Evolutionary conservation across 2,113 vertebrate genomes (phyloP), one percentile per base, ranked within the genome.

Genomic region (Chauna torquata): DNA sequence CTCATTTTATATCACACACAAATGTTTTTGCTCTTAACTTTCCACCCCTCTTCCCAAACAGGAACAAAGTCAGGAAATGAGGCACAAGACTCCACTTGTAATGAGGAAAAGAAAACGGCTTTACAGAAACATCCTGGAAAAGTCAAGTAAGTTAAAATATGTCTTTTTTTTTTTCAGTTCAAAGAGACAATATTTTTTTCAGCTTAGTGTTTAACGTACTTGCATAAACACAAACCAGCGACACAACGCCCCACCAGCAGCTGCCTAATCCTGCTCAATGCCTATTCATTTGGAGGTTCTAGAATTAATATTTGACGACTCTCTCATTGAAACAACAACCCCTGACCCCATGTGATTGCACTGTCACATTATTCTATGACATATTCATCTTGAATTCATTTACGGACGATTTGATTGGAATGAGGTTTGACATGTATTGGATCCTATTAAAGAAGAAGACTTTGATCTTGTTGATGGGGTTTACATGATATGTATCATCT

Each of bases 291-390:
- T 97, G 97, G 96, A 98, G 86, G 83, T 98, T 98, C 97, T 97
- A 98, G 98, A 98, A 98, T 98, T 99, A 98, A 99, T 98, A 98
- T 99, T 98, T 99, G 98, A 98, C 96, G 98, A 98, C 96, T 98
- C 96, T 98, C 98, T 98, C 98, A 98, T 98, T 98, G 97, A 98
- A 98, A 98, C 97, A 97, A 96, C 97, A 96, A 98, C 98, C 98
- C 98, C 94, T 98, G 98, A 98, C 98, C 98, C 97, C 98, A 95
- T 97, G 96, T 97, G 98, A 97, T 98, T 97, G 97, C 98, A 98
- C 97, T 98, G 98, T 98, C 98, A 98, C 98, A 98, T 98, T 98
- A 98, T 98, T 98, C 98, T 98, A 98, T 98, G 98, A 98, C 98
- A 98, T 98, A 98, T 98, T 98, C 98, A 98, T 98, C 97, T 97